Percentiles rank a stretch among this genome's conserved stretches.
phyloP scores from a whole-genome alignment of 2,797 vertebrate species.

The Hypotaenidia okinawae region DNA sequence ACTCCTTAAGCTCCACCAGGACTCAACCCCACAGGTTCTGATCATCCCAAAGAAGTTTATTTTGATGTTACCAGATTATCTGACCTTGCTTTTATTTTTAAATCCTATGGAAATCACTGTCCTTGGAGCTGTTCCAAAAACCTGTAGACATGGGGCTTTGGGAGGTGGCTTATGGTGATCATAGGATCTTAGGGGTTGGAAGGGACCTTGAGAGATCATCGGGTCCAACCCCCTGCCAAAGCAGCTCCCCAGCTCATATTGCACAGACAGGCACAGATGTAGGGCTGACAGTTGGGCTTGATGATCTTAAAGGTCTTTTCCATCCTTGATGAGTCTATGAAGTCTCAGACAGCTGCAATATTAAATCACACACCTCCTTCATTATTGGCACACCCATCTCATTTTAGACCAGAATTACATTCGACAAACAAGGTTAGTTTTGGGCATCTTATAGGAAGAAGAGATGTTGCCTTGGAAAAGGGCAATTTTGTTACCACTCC shows the following conservation, averaged over 20 bases:
- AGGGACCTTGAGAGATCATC: too few relatives aligned
- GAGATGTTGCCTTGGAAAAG: not conserved
- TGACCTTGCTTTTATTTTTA: not conserved
- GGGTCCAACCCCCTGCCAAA: too few relatives aligned
- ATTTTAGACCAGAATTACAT: not conserved
- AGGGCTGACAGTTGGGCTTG: too few relatives aligned
- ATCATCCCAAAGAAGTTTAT: not conserved
- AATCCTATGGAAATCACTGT: not conserved
- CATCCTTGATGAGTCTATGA: not conserved
- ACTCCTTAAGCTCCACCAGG: not conserved
- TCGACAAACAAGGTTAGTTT: not conserved
- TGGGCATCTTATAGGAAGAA: not conserved
- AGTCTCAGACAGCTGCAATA: not conserved
- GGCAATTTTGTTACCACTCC: not conserved
- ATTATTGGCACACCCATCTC: fast-evolving
- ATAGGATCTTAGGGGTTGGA: too few relatives aligned
- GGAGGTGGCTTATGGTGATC: too few relatives aligned
- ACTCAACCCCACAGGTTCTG: not conserved
- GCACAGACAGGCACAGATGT: too few relatives aligned
- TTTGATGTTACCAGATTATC: not conserved
- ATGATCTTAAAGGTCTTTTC: too few relatives aligned
- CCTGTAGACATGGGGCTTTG: too few relatives aligned
- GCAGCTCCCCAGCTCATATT: too few relatives aligned
- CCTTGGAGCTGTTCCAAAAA: too few relatives aligned
- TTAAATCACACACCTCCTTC: not conserved